These are phyloP conservation scores for Bubo blakistoni DNA, from an alignment of 2,113 vertebrate genomes.

Conservation along the genomic window DNA sequence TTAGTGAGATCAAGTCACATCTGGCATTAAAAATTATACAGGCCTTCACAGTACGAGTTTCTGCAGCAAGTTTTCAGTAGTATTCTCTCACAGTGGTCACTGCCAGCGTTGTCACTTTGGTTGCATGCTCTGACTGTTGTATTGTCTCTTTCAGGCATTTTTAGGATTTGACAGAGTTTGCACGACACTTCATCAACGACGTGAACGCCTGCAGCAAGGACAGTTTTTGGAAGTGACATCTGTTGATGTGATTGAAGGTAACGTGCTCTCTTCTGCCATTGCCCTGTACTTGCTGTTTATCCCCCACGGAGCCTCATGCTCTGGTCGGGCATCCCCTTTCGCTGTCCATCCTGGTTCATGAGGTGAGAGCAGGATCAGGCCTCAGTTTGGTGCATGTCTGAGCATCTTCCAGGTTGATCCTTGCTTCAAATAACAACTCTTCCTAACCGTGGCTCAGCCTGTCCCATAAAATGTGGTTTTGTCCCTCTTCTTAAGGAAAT, in stretches of 20 bases:
- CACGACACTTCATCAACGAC: not conserved
- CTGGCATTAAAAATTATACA: not conserved
- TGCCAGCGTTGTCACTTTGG: not conserved
- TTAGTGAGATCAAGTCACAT: not conserved
- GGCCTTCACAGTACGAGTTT: not conserved
- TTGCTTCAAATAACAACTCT: not conserved
- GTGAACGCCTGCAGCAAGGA: not conserved
- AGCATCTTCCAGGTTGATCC: not conserved
- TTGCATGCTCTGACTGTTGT: not conserved
- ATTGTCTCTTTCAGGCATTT: constrained; percentile 31
- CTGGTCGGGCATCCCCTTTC: rapidly evolving
- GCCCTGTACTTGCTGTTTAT: not conserved
- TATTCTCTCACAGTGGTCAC: not conserved
- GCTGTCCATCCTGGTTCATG: not conserved
- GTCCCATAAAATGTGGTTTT: not conserved
- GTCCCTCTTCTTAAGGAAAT: not conserved
- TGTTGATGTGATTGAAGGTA: constrained; percentile 67
- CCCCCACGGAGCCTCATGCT: not conserved
- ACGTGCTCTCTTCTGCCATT: not conserved
- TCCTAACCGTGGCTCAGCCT: not conserved
- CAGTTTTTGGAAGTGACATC: not conserved
- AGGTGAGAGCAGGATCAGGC: not conserved
- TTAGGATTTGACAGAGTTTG: not conserved
- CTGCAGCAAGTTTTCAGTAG: not conserved
- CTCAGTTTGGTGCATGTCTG: not conserved